Percentiles rank a stretch among this genome's conserved stretches.
Evolutionary conservation across 2,113 vertebrate genomes (phyloP).

Genomic region (Dicrurus megarhynchus): DNA sequence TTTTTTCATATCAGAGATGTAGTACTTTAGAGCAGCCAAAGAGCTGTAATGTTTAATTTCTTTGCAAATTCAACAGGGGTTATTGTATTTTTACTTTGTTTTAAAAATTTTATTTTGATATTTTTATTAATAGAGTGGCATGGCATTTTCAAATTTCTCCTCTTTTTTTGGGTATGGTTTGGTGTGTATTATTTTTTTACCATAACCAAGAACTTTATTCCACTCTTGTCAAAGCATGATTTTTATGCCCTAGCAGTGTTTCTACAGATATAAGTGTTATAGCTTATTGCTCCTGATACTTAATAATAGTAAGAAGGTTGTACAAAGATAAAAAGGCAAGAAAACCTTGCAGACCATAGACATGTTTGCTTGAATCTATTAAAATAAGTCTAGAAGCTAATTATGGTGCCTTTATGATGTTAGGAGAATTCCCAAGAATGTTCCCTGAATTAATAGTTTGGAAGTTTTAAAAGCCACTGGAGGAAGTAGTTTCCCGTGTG

Average conservation of each 20-base stretch:
- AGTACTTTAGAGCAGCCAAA: neutral
- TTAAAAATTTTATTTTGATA: neutral
- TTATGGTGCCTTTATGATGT: neutral
- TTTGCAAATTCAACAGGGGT: neutral
- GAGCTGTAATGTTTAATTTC: neutral
- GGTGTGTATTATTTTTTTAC: neutral
- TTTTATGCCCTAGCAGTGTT: neutral
- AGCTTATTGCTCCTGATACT: neutral
- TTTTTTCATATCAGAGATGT: neutral
- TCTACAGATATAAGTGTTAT: neutral
- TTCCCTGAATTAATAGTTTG: neutral
- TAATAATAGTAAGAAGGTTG: neutral
- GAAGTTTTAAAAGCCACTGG: conserved; percentile 2
- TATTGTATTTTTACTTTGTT: neutral
- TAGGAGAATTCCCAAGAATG: neutral
- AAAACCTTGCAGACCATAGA: neutral
- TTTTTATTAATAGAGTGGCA: neutral
- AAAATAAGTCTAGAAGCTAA: neutral
- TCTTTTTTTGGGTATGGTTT: neutral
- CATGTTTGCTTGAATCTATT: neutral
- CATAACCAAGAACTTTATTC: neutral
- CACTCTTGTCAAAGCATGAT: neutral
- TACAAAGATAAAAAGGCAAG: neutral
- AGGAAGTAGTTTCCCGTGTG: neutral
- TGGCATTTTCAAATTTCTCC: neutral